Evolutionary conservation across 2,888 invertebrate species (phyloP), one percentile per base, ranked within the genome.

Genomic region (Pristionchus arcanus): DNA sequence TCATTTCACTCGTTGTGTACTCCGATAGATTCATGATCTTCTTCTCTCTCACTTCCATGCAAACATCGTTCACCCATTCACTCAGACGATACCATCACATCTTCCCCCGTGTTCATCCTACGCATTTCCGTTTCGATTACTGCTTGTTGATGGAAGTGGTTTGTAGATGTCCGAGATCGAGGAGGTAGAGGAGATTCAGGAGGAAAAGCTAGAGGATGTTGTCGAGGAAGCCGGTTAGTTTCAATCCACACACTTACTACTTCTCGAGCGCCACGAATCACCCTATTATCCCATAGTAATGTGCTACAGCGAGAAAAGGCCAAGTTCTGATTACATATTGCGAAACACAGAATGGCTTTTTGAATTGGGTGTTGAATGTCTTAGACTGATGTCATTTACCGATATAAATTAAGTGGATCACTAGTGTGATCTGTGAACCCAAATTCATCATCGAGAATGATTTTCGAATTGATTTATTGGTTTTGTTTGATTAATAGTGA

Each of bases 121-220:
- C 63, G 63, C 63, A 63, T 63, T 63, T 63, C 63, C 37, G 37
- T 37, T 34, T 21, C 11, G 74, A 74, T 74, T 74, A 74, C 19
- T 85, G 31, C 19, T 31, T 59, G 49, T 85, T 37, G 68, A 68
- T 42, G 49, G 71, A 87, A 37, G n/a, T 63, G 28, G 28, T 63
- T 16, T 42, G n/a, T 21, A 49, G 81, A 81, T 81, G 81, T 81
- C 81, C 13, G 81, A 81, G 87, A 74, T 37, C 74, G 55, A 74
- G 53, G 87, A 88, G 34, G 55, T 63, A 55, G 87, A 71, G 55
- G 74, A 74, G 71, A 53, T 53, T n/a, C 74, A 88, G 87, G 74
- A 74, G 74, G 55, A 55, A 19, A 31, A 55, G 53, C 31, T 21
- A 71, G 87, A 88, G 37, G 74, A 42, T 5, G 84, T 59, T 16